Base-by-base conservation (phyloP, 2,888 invertebrate genomes). In the Oconnorella tubifera region DNA sequence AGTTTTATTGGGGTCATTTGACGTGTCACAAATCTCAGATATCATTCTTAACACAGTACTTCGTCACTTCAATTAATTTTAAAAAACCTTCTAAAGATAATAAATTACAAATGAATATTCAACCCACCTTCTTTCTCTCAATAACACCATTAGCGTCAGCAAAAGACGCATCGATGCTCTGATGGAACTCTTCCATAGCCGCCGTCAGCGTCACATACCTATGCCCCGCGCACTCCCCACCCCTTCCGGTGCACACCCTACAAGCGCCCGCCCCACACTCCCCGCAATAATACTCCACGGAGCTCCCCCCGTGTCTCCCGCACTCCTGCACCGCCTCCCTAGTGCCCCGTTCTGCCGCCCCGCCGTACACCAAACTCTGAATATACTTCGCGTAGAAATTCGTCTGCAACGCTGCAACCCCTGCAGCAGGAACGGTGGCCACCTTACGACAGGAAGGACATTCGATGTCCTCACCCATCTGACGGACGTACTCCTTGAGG, bases 401-500 rank as follows among this genome's bases (percentile, higher is more conserved):
- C 27, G 73, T 72, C 62, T 73, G 73, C 40, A 73, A 62, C 2
- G 73, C 73, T 2, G 71, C 63, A 10, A 73, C 71, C 19, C 73
- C 73, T 4, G 72, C 73, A 4, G 70, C 67, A 4, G 73, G 73
- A 51, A 73, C 68, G 25, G 66, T 72, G 27, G 73, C 68, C 40
- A 51, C 58, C 33, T 71, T 73, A 2, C 73, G 64, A 59, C 73
- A 73, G 2, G 72, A 72, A 1, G 73, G 73, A 59, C 73, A 73
- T 56, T 73, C 73, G 33, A 73, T 72, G 27, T 73, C 73, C 28
- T 73, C 73, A 31, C 72, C 72, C 50, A 68, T 64, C 65, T 72
- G 73, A 6, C 62, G 56, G 31, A 70, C 67, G 55, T 73, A 73
- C 70, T 80, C 77, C 27, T 72, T 68, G 14, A 81, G 74, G 57